These are phyloP conservation scores for Aphelenchoides bicaudatus DNA, from an alignment of 2,888 invertebrate species.

Conservation along the genomic window DNA sequence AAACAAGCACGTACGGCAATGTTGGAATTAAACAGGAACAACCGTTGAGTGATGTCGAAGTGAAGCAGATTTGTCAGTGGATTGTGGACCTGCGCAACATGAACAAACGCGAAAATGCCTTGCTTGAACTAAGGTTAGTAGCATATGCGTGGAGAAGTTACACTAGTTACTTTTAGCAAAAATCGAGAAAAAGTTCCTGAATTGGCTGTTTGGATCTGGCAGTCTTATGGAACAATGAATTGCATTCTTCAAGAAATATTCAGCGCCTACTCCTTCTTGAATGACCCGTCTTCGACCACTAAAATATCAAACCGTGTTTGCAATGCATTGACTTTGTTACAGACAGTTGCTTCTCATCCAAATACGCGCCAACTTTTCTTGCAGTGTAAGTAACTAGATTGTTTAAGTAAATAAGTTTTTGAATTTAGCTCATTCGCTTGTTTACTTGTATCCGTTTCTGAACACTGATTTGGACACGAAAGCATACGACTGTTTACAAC, in stretches of 20 bases:
- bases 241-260: constrained; percentile 82
- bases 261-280: constrained; percentile 95
- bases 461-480: constrained; percentile 98
- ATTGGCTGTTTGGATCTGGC: constrained; percentile 96
- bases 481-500: constrained; percentile 92
- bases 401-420: no score
- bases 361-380: constrained; percentile 91
- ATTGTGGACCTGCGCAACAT: constrained; percentile 86
- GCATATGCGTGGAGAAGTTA: background rate
- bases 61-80: constrained; percentile 76
- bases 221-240: constrained; percentile 86
- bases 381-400: constrained; percentile 60
- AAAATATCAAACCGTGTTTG: constrained; percentile 98
- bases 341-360: constrained; percentile 98
- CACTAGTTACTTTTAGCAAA: constrained; percentile 67
- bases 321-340: constrained; percentile 94
- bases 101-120: constrained; percentile 88
- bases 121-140: constrained; percentile 81
- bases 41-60: constrained; percentile 20
- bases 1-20: no score
- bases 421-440: constrained; percentile 88
- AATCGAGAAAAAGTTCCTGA: constrained; percentile 87
- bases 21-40: constrained; percentile 2
- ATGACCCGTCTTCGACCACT: constrained; percentile 89
- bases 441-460: constrained; percentile 95